Conservation (phyloP, 2,797 vertebrate genomes). For the Halcyon leucocephala region DNA sequence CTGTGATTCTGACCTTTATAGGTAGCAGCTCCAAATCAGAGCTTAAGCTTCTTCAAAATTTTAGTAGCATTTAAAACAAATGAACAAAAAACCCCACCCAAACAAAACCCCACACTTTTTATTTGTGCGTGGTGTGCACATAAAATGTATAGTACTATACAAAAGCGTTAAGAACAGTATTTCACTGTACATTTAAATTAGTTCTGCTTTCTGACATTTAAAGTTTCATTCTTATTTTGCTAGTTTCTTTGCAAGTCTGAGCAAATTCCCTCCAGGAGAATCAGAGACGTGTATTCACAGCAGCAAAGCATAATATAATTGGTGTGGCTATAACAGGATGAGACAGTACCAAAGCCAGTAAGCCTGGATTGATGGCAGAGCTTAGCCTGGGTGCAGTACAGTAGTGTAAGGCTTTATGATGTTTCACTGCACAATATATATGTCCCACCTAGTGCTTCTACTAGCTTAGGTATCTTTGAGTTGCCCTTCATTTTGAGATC, state of each 20-base stretch:
- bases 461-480: background rate
- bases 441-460: background rate
- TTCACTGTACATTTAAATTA: background rate
- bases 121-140: background rate
- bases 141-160: background rate
- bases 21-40: background rate
- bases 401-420: background rate
- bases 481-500: background rate
- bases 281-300: background rate
- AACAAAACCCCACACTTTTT: fast-evolving
- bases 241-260: background rate
- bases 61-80: background rate
- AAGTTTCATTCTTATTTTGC: background rate
- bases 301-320: background rate
- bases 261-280: background rate
- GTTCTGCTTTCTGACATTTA: background rate
- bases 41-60: background rate
- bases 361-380: background rate
- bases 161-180: background rate
- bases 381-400: background rate
- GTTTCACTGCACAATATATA: background rate
- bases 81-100: background rate
- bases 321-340: background rate
- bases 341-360: background rate
- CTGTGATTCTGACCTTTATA: background rate